Base-by-base conservation (phyloP, 1,140 invertebrate genomes). In the Drosophila miranda region DNA sequence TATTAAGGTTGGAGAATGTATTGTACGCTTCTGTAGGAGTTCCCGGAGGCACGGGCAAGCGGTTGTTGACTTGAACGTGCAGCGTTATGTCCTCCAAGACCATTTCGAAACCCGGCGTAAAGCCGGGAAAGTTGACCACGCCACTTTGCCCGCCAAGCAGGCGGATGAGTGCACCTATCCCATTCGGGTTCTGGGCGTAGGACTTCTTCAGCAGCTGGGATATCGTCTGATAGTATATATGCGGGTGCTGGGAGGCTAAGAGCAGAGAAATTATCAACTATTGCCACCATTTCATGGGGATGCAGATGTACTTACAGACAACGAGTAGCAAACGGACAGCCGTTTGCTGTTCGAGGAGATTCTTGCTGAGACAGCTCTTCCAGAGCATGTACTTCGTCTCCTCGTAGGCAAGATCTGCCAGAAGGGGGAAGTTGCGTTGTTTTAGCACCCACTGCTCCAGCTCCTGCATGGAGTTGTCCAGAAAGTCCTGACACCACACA, bases 391-490 rank as follows among this genome's bases (percentile, higher is more conserved):
- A 78, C 46, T 90, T 91, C 1, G 89, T 84, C 16, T 90, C 72
- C 26, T 91, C 90, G 5, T 61, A 80, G 3, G 82, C 71, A 26
- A 91, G 56, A 46, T 91, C 90, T 0, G 61, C 78, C 6, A 91
- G 58, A 3, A 91, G 49, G 0, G 89, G 90, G 28, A 83, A 91
- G 14, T 79, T 68, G 1, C 75, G 72, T 50, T 88, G 78, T 13
- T 89, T 89, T 0, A 90, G 71, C n/a, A 91, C 78, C 49, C 81
- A 75, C 54, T 86, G 77, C 42, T 91, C 90, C 21, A 91, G 44
- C 55, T 93, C 92, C 59, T 92, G 90, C 30, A 93, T 70, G 7
- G 92, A 92, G 7, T 92, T 88, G 62, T 93, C 93, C 6, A 93
- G 52, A 52, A 93, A 93, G 41, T 93, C 92, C 26, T 89, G 82